Base-by-base conservation (phyloP, 92 coral and sea anemone genomes). In the Phenganax subtilis region DNA sequence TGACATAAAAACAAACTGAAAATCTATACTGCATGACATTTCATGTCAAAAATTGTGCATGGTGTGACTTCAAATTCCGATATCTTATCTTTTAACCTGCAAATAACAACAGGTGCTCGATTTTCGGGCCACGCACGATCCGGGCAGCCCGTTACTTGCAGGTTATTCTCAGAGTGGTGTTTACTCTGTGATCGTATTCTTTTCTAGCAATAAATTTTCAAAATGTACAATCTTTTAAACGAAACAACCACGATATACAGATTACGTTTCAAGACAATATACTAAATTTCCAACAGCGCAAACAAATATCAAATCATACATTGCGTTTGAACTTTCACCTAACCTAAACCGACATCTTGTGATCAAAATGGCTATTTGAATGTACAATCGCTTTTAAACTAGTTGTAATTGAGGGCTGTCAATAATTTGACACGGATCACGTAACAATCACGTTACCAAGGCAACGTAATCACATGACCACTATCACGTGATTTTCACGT, bases 1-100 rank as follows among this genome's bases (percentile, higher is more conserved):
- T 51, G 44, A 73, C 30, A 52, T 53, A 73, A 51, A 11, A 53
- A 16, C 78, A 56, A 52, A 75, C 9, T 55, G 57, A 75, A 55
- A 30, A 16, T 51, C 69, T 10, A 51, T n/a, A 60, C 25, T 27
- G 51, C 27, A 17, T 57, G 80, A 25, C 81, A 76, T 76, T 76
- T 76, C 54, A 76, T 76, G 81, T 25, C 81, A 54, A 68, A 37
- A 68, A 30, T 29, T 68, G 73, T 68, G 73, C 73, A 68, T 68
- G 44, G 10, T 68, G 73, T 68, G 10, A 68, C 73, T 68, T 68
- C 73, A 68, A 6, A 11, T 27, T 66, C 54, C 47, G 73, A 68
- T 27, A n/a, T 68, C 72, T 66, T 37, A 37, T 37, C 47, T 37
- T 37, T 37, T 37, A 37, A 37, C 47, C 47, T 37, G 47, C 47